Percentiles rank a stretch among this genome's conserved stretches.
phyloP scores from a whole-genome alignment of 2,888 invertebrate genomes.

The Parapristionchus giblindavisi region DNA sequence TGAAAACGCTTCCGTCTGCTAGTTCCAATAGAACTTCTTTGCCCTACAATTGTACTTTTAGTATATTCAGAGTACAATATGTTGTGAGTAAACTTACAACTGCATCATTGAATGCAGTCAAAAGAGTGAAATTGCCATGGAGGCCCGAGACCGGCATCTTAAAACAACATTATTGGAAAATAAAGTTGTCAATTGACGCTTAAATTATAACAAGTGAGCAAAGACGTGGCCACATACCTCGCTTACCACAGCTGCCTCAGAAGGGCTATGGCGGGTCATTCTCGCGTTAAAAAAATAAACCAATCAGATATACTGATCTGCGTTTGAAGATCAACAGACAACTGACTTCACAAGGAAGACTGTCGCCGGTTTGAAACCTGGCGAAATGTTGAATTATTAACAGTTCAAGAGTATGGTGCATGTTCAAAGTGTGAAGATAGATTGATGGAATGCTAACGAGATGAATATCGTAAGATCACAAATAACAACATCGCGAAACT shows the following conservation, averaged over 20 bases:
- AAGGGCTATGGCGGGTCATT: conserved; percentile 35
- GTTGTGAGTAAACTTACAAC: conserved; percentile 9
- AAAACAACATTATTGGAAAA: background rate
- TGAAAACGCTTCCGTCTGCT: conserved; percentile 39
- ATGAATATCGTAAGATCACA: background rate
- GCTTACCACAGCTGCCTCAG: conserved; percentile 7
- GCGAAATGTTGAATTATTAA: too few relatives aligned
- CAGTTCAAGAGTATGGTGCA: background rate
- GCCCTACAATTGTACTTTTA: conserved; percentile 38
- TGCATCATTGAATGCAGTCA: conserved; percentile 34
- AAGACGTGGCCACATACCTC: background rate
- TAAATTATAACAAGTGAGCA: background rate
- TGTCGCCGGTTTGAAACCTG: conserved; percentile 33
- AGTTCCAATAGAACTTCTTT: conserved; percentile 41
- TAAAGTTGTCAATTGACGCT: background rate
- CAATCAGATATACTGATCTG: conserved; percentile 20
- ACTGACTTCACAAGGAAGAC: conserved; percentile 30
- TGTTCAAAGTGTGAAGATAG: background rate
- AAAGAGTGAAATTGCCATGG: conserved; percentile 35
- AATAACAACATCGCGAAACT: conserved; percentile 14
- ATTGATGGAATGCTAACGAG: background rate
- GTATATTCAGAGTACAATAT: conserved; percentile 16
- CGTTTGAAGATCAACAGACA: conserved; percentile 8
- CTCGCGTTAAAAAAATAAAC: background rate
- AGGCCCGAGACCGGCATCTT: conserved; percentile 27